These are phyloP conservation scores for Ceratoteleas bidentatus DNA, from an alignment of 1,140 invertebrate genomes.

Conservation along the genomic window DNA sequence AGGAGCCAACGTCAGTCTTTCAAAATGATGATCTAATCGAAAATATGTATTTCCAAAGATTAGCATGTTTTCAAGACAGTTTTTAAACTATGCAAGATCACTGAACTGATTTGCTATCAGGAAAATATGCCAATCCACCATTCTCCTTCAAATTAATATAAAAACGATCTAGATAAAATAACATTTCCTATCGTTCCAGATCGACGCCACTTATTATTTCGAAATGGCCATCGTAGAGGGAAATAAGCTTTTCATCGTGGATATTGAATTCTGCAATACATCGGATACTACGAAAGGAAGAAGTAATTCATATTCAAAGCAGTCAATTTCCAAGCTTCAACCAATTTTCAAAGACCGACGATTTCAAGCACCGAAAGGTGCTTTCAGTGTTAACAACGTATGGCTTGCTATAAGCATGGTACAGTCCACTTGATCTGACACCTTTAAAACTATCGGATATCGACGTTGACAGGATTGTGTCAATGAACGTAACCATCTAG, in stretches of 20 bases:
- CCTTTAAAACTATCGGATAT: constrained; percentile 6
- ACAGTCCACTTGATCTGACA: not conserved
- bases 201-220: not conserved
- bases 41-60: not conserved
- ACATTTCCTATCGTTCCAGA: no score
- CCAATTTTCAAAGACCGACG: no score
- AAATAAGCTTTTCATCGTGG: not conserved
- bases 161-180: no score
- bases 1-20: not conserved
- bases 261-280: not conserved
- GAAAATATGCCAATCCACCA: no score
- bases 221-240: not conserved
- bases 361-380: not conserved
- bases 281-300: not conserved
- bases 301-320: constrained; percentile 1
- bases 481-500: constrained; percentile 16
- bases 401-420: no score
- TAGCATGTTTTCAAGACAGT: no score
- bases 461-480: constrained; percentile 12
- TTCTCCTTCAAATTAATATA: not conserved
- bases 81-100: no score
- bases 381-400: not conserved
- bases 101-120: no score
- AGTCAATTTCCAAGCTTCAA: not conserved
- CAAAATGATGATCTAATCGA: not conserved